Evolutionary conservation across 2,113 vertebrate genomes (phyloP).

Genomic region (Takifugu bimaculatus): DNA sequence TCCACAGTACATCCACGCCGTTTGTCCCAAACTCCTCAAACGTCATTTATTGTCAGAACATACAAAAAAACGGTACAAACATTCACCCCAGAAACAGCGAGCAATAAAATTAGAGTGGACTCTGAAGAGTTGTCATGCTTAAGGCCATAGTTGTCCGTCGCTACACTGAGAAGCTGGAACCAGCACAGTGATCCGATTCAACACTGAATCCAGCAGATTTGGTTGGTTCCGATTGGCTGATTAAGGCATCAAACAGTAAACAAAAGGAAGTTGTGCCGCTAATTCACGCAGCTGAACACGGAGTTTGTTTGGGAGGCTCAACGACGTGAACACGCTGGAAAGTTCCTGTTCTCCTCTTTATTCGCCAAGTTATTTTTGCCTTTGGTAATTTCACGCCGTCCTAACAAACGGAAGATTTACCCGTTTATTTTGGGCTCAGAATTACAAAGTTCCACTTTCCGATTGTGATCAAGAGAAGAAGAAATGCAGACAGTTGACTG

Average conservation of each 20-base stretch:
- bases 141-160: constrained; percentile 47
- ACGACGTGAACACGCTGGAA: no score
- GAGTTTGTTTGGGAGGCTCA: background rate
- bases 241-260: background rate
- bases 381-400: no score
- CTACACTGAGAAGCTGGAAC: background rate
- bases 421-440: no score
- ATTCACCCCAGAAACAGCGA: constrained; percentile 45
- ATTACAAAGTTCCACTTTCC: no score
- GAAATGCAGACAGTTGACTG: no score
- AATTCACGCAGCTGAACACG: background rate
- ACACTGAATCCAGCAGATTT: background rate
- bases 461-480: no score
- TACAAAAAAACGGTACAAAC: constrained; percentile 57
- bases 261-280: background rate
- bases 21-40: constrained; percentile 38
- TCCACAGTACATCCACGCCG: background rate
- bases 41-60: constrained; percentile 49
- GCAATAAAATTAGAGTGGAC: constrained; percentile 18
- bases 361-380: no score
- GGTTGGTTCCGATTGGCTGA: background rate
- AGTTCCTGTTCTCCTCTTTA: no score
- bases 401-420: no score
- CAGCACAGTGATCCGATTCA: constrained; percentile 2
- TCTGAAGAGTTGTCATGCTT: constrained; percentile 36